Evolutionary conservation across 2,113 vertebrate genomes (phyloP), one percentile per base, ranked within the genome.

Genomic region (Alectura lathami): DNA sequence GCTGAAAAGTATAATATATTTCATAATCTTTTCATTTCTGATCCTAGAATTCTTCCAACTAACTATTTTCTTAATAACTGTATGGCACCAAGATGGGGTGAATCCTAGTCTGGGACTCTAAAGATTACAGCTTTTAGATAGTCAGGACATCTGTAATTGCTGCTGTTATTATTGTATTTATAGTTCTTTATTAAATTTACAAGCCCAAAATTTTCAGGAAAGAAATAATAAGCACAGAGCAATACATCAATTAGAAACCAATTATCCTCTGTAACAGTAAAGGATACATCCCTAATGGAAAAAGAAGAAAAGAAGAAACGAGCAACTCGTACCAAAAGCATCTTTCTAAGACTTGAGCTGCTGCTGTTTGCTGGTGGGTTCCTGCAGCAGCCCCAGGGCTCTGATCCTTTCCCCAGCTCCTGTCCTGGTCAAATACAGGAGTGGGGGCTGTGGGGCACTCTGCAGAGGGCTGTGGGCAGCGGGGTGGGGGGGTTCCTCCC

Each of bases 131-230:
- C 83, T 92, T 93, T 91, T 93, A 94, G 72, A 77, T 89, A 69
- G 88, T 59, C 59, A 69, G 78, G 94, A 93, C 60, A 77, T 94
- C 75, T 78, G 60, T 88, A 97, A 95, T 93, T 89, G 89, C 95
- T 73, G 54, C 87, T 81, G 54, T 67, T 94, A 57, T 83, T 67
- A 62, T 75, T 78, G 76, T 16, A 6, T 80, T 94, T 95, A 67
- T 91, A 95, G 89, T 32, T 94, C 96, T 89, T 82, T 63, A 95
- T 96, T 96, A 88, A 83, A 93, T 96, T 89, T 80, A 63, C 50
- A 83, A 90, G 45, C 16, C 63, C 34, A 34, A 17, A 80, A 63
- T 86, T 91, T 95, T 95, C 94, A 88, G 82, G 87, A 56, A 83
- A 90, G 74, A 82, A 82, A 80, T 69, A 70, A 68, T 80, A 68